Conservation (phyloP, 1,140 invertebrate species). For the Eriosoma lanigerum region DNA sequence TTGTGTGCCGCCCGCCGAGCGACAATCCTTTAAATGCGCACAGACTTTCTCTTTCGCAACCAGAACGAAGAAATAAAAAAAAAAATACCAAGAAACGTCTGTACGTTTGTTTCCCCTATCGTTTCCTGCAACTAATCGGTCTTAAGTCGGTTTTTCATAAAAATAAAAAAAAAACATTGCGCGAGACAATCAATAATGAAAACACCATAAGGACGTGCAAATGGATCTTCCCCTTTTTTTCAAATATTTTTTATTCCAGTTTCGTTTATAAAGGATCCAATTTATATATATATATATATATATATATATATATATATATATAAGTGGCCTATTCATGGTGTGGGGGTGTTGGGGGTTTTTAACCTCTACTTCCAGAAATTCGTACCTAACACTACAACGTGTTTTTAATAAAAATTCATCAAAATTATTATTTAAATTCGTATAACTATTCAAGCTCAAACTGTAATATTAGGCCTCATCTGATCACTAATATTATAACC, state of each 20-base stretch:
- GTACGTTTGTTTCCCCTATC: constrained; percentile 21
- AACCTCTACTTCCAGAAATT: too few relatives aligned
- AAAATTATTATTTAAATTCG: too few relatives aligned
- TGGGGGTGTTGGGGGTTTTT: too few relatives aligned
- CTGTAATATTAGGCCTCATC: too few relatives aligned
- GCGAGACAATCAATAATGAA: constrained; percentile 24
- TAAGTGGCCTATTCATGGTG: too few relatives aligned
- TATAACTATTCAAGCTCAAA: too few relatives aligned
- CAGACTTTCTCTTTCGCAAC: background rate
- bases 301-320: too few relatives aligned
- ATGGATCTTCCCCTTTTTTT: background rate
- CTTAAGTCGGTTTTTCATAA: constrained; percentile 36
- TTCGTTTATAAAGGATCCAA: background rate
- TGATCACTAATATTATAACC: too few relatives aligned
- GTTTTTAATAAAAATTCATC: too few relatives aligned
- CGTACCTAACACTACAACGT: too few relatives aligned
- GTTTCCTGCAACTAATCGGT: constrained; percentile 36
- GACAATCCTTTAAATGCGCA: constrained; percentile 48
- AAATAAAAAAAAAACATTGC: constrained; percentile 13
- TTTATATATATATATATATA: background rate
- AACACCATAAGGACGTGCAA: constrained; percentile 2
- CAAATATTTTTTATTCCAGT: background rate
- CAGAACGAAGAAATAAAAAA: background rate
- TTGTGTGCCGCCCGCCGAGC: constrained; percentile 42
- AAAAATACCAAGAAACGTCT: background rate